Percentiles rank a stretch among this genome's conserved stretches.
These are phyloP conservation scores for Elaeidobius kamerunicus DNA, from an alignment of 2,888 invertebrate species.

Conservation along the genomic window DNA sequence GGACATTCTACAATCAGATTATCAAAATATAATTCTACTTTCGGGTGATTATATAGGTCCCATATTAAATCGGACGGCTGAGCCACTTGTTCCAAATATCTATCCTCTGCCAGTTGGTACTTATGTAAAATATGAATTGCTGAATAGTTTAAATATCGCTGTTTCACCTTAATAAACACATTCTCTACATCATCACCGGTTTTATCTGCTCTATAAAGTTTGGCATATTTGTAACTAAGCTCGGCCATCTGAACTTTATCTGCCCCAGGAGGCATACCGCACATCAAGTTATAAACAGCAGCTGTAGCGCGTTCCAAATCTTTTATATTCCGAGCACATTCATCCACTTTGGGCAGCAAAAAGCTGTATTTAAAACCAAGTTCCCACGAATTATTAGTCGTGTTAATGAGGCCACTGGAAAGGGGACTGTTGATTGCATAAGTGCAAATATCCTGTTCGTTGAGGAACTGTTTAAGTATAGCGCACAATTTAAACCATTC, in stretches of 20 bases:
- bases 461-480: slow-evolving; percentile 44
- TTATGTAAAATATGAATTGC: slow-evolving; percentile 51
- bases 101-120: slow-evolving; percentile 48
- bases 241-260: slow-evolving; percentile 53
- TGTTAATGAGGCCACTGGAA: not conserved
- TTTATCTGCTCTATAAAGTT: slow-evolving; percentile 42
- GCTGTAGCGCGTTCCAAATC: slow-evolving; percentile 47
- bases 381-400: slow-evolving; percentile 38
- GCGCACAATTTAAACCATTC: slow-evolving; percentile 51
- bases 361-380: slow-evolving; percentile 43
- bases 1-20: slow-evolving; percentile 39
- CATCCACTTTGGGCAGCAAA: slow-evolving; percentile 46
- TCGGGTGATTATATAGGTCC: slow-evolving; percentile 51
- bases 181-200: slow-evolving; percentile 34
- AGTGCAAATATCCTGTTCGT: slow-evolving; percentile 51
- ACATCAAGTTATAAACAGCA: slow-evolving; percentile 43
- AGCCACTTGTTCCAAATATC: slow-evolving; percentile 48
- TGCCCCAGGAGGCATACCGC: slow-evolving; percentile 45
- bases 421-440: slow-evolving; percentile 47
- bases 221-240: slow-evolving; percentile 51
- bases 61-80: slow-evolving; percentile 49
- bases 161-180: slow-evolving; percentile 46
- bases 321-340: slow-evolving; percentile 45
- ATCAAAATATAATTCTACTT: slow-evolving; percentile 43
- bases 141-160: slow-evolving; percentile 50